These are phyloP conservation scores for Gastrophysa polygoni DNA, from an alignment of 2,888 invertebrate genomes.

Conservation along the genomic window DNA sequence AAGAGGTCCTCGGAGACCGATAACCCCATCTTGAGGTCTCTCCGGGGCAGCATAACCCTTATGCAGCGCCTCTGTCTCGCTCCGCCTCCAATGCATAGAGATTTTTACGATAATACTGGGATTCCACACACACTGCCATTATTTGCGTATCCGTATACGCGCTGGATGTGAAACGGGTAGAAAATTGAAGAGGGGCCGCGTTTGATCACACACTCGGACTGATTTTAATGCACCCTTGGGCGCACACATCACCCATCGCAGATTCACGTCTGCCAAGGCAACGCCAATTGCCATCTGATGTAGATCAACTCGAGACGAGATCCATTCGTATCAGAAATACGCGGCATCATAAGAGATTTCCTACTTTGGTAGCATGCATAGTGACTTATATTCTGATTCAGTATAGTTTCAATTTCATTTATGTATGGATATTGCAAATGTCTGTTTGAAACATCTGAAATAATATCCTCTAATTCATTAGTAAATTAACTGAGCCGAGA, in stretches of 20 bases:
- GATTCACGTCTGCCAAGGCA: background rate
- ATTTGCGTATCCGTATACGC: constrained; percentile 47
- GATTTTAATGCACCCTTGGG: constrained; percentile 49
- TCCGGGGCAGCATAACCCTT: constrained; percentile 47
- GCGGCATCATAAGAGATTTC: no score
- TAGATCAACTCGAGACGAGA: background rate
- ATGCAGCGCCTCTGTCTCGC: constrained; percentile 37
- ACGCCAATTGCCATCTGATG: background rate
- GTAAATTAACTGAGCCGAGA: no score
- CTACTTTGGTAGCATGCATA: no score
- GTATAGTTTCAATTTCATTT: no score
- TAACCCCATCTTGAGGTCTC: constrained; percentile 64
- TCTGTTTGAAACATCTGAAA: no score
- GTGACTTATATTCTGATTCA: no score
- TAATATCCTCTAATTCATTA: no score
- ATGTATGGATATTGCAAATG: no score
- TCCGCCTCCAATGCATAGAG: constrained; percentile 59
- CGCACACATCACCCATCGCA: constrained; percentile 47
- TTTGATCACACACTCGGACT: constrained; percentile 35
- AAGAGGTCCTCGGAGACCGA: constrained; percentile 62
- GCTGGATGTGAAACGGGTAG: constrained; percentile 47
- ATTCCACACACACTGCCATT: constrained; percentile 46
- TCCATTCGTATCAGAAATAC: no score
- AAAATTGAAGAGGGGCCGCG: constrained; percentile 47
- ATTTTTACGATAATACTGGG: constrained; percentile 60